Conservation (phyloP, 1,140 invertebrate genomes). For the Ceratina japonica region DNA sequence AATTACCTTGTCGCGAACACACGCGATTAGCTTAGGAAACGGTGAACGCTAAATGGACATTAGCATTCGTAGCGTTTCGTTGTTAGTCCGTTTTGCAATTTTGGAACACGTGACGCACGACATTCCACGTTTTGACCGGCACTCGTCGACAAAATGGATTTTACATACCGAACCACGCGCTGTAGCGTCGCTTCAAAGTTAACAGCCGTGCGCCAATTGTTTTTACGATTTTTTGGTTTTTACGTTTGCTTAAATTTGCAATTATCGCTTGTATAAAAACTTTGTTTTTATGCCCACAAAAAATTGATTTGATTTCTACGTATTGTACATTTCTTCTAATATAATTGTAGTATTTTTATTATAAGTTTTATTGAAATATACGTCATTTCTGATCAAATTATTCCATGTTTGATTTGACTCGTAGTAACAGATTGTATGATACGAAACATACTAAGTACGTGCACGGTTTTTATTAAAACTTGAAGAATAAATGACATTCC, state of each 20-base stretch:
- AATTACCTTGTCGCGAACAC: too few species aligned
- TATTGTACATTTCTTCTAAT: neutral
- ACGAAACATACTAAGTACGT: too few species aligned
- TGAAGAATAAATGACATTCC: too few species aligned
- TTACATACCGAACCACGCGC: neutral
- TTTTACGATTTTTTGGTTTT: neutral
- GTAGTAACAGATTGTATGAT: too few species aligned
- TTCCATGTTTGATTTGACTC: too few species aligned
- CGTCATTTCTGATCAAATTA: too few species aligned
- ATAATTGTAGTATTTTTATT: neutral
- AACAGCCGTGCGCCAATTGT: neutral
- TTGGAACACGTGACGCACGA: neutral
- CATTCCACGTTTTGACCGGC: neutral
- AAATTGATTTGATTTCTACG: too few species aligned
- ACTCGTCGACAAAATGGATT: constrained; percentile 5
- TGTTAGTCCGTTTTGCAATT: constrained; percentile 13
- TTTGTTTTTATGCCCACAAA: neutral
- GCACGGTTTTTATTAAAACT: too few species aligned
- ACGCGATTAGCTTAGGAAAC: neutral
- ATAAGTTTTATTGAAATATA: too few species aligned
- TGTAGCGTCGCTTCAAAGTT: neutral
- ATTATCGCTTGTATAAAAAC: neutral
- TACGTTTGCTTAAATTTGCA: too few species aligned
- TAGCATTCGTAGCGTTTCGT: neutral
- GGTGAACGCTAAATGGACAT: neutral